Evolutionary conservation across 2,113 vertebrate species (phyloP).

Genomic region (Gulo gulo): DNA sequence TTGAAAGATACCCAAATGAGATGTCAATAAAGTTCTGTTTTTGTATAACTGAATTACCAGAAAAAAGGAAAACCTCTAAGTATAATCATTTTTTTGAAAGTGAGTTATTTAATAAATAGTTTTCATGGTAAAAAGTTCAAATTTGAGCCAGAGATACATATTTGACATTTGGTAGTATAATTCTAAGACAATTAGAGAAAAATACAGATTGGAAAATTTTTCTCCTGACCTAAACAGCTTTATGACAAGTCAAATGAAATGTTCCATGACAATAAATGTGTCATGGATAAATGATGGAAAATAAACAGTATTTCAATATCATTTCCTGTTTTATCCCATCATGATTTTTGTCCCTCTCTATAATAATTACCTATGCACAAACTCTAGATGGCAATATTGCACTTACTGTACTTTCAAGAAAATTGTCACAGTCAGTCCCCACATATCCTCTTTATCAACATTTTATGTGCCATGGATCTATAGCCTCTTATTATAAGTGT

Average conservation of each 20-base stretch:
- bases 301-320: constrained; percentile 55
- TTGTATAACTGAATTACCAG: not conserved
- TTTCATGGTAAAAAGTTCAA: constrained; percentile 45
- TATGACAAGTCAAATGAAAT: constrained; percentile 57
- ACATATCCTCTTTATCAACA: constrained; percentile 86
- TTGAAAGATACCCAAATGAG: not conserved
- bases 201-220: constrained; percentile 17
- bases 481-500: constrained; percentile 95
- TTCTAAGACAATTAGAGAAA: constrained; percentile 52
- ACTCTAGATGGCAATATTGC: constrained; percentile 95
- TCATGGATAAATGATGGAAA: constrained; percentile 51
- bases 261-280: not conserved
- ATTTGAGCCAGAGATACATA: constrained; percentile 30
- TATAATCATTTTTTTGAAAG: constrained; percentile 45
- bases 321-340: constrained; percentile 37
- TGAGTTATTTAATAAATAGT: constrained; percentile 55
- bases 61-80: not conserved
- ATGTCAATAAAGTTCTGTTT: not conserved
- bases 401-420: constrained; percentile 83
- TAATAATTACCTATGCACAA: constrained; percentile 85
- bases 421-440: constrained; percentile 78
- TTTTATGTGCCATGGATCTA: constrained; percentile 91
- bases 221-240: constrained; percentile 57
- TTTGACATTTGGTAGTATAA: not conserved
- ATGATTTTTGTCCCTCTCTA: not conserved